Percentiles rank a stretch among this genome's conserved stretches.
Conservation (phyloP, 2,797 vertebrate species). For the Poliocrania exsul region DNA sequence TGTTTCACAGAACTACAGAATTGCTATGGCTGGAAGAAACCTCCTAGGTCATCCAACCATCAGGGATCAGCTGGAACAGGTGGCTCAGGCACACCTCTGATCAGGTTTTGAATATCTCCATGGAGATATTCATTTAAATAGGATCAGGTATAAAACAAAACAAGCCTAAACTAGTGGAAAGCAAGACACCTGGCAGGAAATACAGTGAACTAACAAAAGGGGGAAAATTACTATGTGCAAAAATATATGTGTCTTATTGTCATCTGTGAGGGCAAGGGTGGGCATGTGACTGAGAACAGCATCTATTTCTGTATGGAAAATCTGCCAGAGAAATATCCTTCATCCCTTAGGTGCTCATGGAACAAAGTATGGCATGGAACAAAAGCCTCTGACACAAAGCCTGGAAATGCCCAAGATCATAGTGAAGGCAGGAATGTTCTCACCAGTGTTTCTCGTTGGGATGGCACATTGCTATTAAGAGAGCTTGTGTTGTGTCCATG, state of each 20-base stretch:
- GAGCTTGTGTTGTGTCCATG: fast-evolving
- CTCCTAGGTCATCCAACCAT: background rate
- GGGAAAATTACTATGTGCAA: background rate
- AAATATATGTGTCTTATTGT: background rate
- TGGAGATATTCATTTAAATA: background rate
- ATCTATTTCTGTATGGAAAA: background rate
- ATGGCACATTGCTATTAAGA: background rate
- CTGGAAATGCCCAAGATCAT: background rate
- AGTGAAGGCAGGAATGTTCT: background rate
- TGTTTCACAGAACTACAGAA: background rate
- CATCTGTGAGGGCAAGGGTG: background rate
- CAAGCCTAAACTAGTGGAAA: background rate
- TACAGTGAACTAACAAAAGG: background rate
- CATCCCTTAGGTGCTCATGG: background rate
- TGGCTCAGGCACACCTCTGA: background rate
- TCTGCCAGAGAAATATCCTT: background rate
- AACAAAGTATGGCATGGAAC: background rate
- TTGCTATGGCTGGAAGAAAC: background rate
- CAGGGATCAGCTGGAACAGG: background rate
- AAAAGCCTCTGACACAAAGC: background rate
- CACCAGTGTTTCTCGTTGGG: background rate
- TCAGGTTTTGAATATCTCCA: background rate
- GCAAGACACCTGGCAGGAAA: background rate
- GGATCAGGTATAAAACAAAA: background rate
- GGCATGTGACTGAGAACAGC: background rate